Percentiles rank a stretch among this genome's conserved stretches.
Conservation (phyloP, 2,888 invertebrate species). For the Horisme vitalbata region DNA sequence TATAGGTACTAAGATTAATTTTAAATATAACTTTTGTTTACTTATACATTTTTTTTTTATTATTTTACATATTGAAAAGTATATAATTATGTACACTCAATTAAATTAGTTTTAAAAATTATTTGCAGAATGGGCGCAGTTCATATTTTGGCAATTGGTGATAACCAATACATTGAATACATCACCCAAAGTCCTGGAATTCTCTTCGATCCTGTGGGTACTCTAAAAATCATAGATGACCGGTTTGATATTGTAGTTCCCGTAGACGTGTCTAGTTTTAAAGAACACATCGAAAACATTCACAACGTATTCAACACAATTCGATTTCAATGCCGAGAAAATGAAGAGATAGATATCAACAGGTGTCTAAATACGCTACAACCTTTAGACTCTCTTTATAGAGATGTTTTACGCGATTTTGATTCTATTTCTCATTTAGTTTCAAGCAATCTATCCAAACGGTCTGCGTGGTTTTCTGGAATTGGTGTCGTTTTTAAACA, state of each 20-base stretch:
- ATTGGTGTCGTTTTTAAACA: background rate
- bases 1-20: background rate
- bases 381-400: background rate
- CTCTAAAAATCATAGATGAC: conserved; percentile 10
- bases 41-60: background rate
- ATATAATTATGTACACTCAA: too few relatives aligned
- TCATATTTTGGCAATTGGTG: background rate
- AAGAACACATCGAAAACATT: background rate
- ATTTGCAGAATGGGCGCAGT: background rate
- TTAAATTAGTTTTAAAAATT: background rate
- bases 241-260: conserved; percentile 1
- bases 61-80: too few relatives aligned
- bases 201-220: background rate
- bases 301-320: background rate
- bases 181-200: conserved; percentile 9
- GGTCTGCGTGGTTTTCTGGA: background rate
- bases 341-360: background rate
- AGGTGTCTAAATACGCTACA: conserved; percentile 1
- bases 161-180: background rate
- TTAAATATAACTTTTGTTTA: background rate
- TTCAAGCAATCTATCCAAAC: background rate
- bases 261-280: background rate
- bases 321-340: background rate
- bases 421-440: background rate
- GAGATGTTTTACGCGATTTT: background rate